Evolutionary conservation across 2,888 invertebrate genomes (phyloP), one percentile per base, ranked within the genome.

Genomic region (Gibbula magus): DNA sequence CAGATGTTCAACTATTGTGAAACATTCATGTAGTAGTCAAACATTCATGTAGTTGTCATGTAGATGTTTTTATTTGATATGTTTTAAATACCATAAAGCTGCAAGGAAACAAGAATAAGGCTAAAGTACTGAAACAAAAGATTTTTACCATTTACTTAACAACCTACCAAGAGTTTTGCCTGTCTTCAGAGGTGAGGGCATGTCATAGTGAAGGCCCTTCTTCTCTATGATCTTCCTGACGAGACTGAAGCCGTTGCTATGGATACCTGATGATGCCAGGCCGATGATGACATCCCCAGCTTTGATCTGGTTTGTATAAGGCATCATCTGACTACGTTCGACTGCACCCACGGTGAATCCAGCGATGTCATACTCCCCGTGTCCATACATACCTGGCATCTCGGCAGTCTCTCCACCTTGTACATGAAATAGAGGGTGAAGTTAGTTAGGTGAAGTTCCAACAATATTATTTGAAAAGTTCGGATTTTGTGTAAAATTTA

Each of bases 311-410:
- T 94, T 92, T 3, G 94, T 93, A 77, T 94, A 94, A 0, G 98
- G 98, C 88, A 97, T 93, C 73, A 98, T 93, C 76, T 95, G 94
- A 0, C 94, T 90, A 84, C 96, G 94, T 92, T 99, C 98, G 0
- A 98, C 96, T 0, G 97, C 96, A 0, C 99, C 99, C 0, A 99
- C 97, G 0, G 97, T 96, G 93, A 99, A 99, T 1, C 99, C 99
- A 18, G 98, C 99, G 76, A 99, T 93, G 93, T 99, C 99, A 93
- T 98, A 99, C 86, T 98, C 97, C 0, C 96, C 96, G 0, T 94
- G 93, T 1, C 94, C 94, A 93, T 99, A 99, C 94, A 99, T 96
- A 0, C 97, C 96, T 0, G 99, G 99, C 91, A 91, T 91, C 77
- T 91, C 91, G 0, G 99, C 99, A 0, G 99, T 99, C 94, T 99